Evolutionary conservation across 2,888 invertebrate species (phyloP).

Genomic region (Thalpophila matura): DNA sequence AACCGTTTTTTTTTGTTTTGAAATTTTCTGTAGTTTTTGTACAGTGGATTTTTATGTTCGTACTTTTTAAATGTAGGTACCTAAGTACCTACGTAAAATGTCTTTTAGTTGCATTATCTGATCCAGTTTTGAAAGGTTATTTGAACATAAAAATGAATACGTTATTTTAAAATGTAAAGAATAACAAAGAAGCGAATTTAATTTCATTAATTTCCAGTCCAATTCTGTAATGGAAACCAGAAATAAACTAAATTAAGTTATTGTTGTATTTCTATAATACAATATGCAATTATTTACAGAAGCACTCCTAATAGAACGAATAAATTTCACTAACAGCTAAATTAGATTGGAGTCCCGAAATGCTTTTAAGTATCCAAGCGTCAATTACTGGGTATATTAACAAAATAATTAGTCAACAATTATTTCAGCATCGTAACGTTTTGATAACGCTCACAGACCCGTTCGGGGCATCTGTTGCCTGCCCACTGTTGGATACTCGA

Average conservation of each 20-base stretch:
- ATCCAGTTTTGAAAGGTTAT: background rate
- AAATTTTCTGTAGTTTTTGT: conserved; percentile 15
- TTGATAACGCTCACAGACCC: conserved; percentile 78
- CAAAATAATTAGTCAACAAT: conserved; percentile 84
- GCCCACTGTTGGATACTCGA: conserved; percentile 76
- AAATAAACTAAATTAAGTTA: conserved; percentile 11
- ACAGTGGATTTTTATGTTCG: background rate
- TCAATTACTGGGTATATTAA: conserved; percentile 75
- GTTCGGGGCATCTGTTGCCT: conserved; percentile 86
- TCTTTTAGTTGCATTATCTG: background rate
- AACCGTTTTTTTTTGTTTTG: conserved; percentile 29
- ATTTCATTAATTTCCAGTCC: background rate
- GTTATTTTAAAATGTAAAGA: too few species aligned
- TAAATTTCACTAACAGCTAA: conserved; percentile 58
- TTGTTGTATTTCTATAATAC: conserved; percentile 29
- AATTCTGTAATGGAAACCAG: background rate
- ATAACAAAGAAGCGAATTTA: too few species aligned
- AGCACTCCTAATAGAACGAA: conserved; percentile 32
- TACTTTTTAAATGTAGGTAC: conserved; percentile 9
- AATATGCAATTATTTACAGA: conserved; percentile 48
- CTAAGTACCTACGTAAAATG: background rate
- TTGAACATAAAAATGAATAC: background rate
- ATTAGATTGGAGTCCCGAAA: conserved; percentile 65
- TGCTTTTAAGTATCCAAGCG: conserved; percentile 60
- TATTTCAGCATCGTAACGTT: conserved; percentile 77